Base-by-base conservation (phyloP, 2,888 invertebrate species). In the Dinocampus coccinellae region DNA sequence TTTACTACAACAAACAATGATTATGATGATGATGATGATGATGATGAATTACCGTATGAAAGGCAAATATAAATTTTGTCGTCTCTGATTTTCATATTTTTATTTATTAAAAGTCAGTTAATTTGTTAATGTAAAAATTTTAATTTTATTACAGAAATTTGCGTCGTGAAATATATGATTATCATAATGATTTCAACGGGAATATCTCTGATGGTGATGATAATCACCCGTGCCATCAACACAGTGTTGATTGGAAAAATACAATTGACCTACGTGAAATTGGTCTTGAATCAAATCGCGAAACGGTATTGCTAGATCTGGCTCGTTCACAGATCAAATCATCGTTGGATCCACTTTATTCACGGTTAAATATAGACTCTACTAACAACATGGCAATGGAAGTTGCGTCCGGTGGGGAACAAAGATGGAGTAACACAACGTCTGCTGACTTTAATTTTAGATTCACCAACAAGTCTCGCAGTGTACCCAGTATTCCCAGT, bases 401-500 rank as follows among this genome's bases (percentile, higher is more conserved):
- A 76, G 77, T 73, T 74, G 58, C 58, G 63, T 57, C 61, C 47
- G 47, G 75, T 63, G 77, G 73, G 75, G 76, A 79, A 77, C 79
- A 78, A 78, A 78, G 79, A 72, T 79, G 81, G 79, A 79, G 80
- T 78, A 77, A 80, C 75, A 76, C 77, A 64, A 53, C 58, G 66
- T 67, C 57, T 57, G 77, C 79, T 74, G 75, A 78, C 74, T 86
- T 86, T 87, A 87, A 87, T 87, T 87, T 87, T 87, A 87, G 87
- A 85, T 85, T 84, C 81, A 82, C 86, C 83, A 85, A 86, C 79
- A 86, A 86, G 84, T 86, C 85, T 76, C 85, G 82, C 73, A 87
- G 87, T 81, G 85, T 84, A 78, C 87, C 87, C 72, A 86, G 87
- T 87, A 84, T 87, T 78, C 82, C 82, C 75, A 82, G 80, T 77